Percentiles rank a stretch among this genome's conserved stretches.
These are phyloP conservation scores for Hippocampus guttulatus DNA, from an alignment of 2,113 vertebrate genomes.

Conservation along the genomic window DNA sequence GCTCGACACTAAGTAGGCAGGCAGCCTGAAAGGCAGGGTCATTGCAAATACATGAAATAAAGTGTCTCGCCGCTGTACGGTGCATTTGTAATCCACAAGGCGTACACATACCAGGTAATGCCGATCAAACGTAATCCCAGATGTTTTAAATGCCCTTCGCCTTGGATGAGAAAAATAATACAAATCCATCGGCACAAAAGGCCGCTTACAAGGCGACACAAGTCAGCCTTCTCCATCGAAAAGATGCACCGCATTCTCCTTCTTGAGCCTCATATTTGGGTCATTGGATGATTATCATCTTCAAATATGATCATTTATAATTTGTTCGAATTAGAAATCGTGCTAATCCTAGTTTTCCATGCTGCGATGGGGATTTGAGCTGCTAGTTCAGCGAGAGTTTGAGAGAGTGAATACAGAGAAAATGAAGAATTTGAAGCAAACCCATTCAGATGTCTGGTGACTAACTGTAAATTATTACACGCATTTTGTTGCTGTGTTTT, in stretches of 20 bases:
- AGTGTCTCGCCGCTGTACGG: constrained; percentile 56
- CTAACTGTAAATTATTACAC: not conserved
- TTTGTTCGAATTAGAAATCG: not conserved
- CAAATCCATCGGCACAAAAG: constrained; percentile 53
- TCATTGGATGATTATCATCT: not conserved
- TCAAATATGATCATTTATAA: constrained; percentile 1
- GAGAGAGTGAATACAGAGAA: not conserved
- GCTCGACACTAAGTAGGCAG: constrained; percentile 65
- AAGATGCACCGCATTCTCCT: not conserved
- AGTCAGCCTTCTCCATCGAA: not conserved
- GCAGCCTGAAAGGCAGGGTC: constrained; percentile 63
- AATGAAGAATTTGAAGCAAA: not conserved
- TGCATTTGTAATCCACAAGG: constrained; percentile 75
- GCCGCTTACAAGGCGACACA: constrained; percentile 59
- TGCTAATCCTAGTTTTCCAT: not conserved
- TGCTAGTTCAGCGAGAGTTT: not conserved
- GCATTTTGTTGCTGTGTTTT: constrained; percentile 1
- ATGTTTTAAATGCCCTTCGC: constrained; percentile 73
- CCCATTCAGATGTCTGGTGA: not conserved
- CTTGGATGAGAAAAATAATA: constrained; percentile 59
- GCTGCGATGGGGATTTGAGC: not conserved
- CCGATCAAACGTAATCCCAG: constrained; percentile 74
- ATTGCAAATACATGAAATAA: constrained; percentile 69
- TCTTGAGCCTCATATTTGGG: not conserved
- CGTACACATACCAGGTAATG: constrained; percentile 67